Evolutionary conservation across 2,113 vertebrate genomes (phyloP), one percentile per base, ranked within the genome.

Genomic region (Bubalus kerabau): DNA sequence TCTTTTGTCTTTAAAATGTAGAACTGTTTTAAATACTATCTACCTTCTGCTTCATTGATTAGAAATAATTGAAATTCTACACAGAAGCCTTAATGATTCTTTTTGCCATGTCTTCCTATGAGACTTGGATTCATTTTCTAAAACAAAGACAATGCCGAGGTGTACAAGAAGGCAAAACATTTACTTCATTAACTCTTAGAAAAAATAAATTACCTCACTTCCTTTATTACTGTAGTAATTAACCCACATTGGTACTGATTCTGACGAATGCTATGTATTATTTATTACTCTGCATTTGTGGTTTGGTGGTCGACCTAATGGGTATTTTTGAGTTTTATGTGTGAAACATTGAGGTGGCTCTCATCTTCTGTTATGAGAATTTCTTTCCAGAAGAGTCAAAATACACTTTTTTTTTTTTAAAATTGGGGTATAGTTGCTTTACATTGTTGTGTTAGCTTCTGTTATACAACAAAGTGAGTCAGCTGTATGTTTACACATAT

Each of bases 161-260:
- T 56, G 17, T 23, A 21, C 40, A 60, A 30, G n/a, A 78, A 82
- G 57, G 26, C 13, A 11, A 95, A 94, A 86, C 67, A 85, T 89
- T 82, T 48, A 82, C 92, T 95, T 97, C 83, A 95, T 97, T 96
- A 97, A 86, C 83, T 88, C 88, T 97, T 95, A 95, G 97, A 96
- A 98, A 81, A 98, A 97, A 98, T 94, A 98, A 97, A 96, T 98
- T 67, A 97, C 96, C 94, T 98, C 97, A 97, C 92, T 95, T 96
- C 95, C 96, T 90, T 88, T 95, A 87, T 86, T 82, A 94, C 87
- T 48, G 13, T 17, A 54, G 83, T 95, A 92, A 98, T 96, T 91
- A 96, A 89, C 88, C 80, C 86, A 74, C 83, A 59, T 43, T 90
- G 17, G 12, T 64, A 43, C 87, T 13, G 52, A n/a, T 46, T 84